These are phyloP conservation scores for Hypothenemus hampei DNA, from an alignment of 1,140 invertebrate species.

Conservation along the genomic window DNA sequence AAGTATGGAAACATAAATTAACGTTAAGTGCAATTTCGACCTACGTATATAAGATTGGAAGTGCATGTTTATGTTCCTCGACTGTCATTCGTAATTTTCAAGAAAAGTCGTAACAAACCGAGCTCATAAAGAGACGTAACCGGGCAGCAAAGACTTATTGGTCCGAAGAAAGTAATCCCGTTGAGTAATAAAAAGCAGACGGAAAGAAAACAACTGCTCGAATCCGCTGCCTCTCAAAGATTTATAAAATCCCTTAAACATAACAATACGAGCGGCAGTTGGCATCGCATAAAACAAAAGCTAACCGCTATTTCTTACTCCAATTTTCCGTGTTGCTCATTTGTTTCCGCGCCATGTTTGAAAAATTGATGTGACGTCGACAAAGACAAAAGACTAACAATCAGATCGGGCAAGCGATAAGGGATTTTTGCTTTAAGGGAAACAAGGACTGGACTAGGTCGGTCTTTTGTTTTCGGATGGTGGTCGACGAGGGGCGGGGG, in stretches of 20 bases:
- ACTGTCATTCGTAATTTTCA: constrained; percentile 33
- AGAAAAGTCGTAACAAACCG: constrained; percentile 29
- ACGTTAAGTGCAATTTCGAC: constrained; percentile 20
- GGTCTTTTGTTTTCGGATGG: constrained; percentile 24
- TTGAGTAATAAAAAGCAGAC: constrained; percentile 40
- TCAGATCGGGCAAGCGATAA: constrained; percentile 37
- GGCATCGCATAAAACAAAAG: constrained; percentile 47
- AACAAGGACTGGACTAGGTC: constrained; percentile 25
- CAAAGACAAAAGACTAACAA: constrained; percentile 44
- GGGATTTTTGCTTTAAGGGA: constrained; percentile 26
- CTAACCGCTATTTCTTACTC: constrained; percentile 48
- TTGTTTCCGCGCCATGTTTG: constrained; percentile 46
- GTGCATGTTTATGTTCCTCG: constrained; percentile 31
- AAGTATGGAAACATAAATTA: constrained; percentile 19
- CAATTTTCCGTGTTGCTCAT: constrained; percentile 46
- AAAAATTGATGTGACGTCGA: constrained; percentile 47
- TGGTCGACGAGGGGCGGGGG: too few relatives aligned
- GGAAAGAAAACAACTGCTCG: too few relatives aligned
- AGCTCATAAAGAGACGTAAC: constrained; percentile 29
- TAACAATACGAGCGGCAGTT: constrained; percentile 43
- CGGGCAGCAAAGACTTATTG: constrained; percentile 31
- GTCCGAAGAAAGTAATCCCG: constrained; percentile 35
- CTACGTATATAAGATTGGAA: constrained; percentile 33
- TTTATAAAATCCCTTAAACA: constrained; percentile 44
- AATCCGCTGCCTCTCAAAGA: constrained; percentile 40